Evolutionary conservation across 2,888 invertebrate species (phyloP).

Genomic region (Temnothorax unifasciatus): DNA sequence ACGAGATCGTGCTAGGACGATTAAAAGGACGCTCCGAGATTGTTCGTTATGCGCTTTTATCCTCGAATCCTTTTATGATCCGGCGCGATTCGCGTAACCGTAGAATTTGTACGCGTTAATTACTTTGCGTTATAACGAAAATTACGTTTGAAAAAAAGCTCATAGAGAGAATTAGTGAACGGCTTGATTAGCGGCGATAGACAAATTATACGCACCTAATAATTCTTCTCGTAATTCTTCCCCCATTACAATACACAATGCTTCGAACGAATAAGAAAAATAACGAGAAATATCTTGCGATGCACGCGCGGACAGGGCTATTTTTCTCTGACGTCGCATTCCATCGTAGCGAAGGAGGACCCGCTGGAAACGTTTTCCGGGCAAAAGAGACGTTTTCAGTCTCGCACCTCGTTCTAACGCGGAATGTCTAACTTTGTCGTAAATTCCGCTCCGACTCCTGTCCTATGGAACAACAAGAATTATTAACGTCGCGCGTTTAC

Average conservation of each 20-base stretch:
- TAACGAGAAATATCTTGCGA: constrained; percentile 31
- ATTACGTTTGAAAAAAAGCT: not conserved
- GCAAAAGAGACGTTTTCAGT: constrained; percentile 40
- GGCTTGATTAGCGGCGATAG: not conserved
- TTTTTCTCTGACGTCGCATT: constrained; percentile 52
- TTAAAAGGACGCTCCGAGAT: constrained; percentile 43
- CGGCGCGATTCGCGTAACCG: not conserved
- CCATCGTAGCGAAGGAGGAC: constrained; percentile 11
- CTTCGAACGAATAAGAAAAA: constrained; percentile 17
- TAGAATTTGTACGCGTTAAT: constrained; percentile 27
- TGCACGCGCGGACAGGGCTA: constrained; percentile 24
- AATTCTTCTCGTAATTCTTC: not conserved
- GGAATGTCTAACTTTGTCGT: constrained; percentile 59
- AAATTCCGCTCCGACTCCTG: constrained; percentile 60
- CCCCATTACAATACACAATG: not conserved
- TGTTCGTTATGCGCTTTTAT: constrained; percentile 44
- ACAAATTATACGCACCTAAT: not conserved
- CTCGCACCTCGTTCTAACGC: constrained; percentile 53
- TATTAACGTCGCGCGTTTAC: constrained; percentile 72
- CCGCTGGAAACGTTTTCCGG: constrained; percentile 42
- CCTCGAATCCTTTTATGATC: constrained; percentile 9
- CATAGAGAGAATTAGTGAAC: not conserved
- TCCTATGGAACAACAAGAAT: constrained; percentile 61
- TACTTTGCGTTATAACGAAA: not conserved
- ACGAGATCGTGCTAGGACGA: constrained; percentile 56